Evolutionary conservation across 2,113 vertebrate genomes (phyloP).

Genomic region (Patagioenas fasciata): DNA sequence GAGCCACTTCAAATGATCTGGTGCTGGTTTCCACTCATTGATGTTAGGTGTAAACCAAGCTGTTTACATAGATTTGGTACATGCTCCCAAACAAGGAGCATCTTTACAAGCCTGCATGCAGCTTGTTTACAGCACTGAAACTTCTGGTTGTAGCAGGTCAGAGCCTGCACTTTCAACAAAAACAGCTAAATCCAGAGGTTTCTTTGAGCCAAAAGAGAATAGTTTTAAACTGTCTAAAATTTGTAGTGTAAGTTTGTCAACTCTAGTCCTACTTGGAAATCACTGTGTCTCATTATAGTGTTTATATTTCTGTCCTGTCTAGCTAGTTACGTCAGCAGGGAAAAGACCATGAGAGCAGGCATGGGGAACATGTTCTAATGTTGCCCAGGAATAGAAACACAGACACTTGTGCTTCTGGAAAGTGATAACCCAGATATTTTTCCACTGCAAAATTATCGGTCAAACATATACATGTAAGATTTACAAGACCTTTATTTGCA

Average conservation of each 20-base stretch:
- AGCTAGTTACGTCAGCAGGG: not conserved
- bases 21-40: not conserved
- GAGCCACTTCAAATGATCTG: not conserved
- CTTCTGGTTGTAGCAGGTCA: not conserved
- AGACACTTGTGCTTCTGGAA: not conserved
- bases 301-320: not conserved
- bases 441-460: not conserved
- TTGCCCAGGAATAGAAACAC: not conserved
- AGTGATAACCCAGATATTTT: not conserved
- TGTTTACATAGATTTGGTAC: not conserved
- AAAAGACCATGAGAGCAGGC: not conserved
- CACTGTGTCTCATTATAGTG: not conserved
- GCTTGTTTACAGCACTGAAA: not conserved
- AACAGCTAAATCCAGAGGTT: not conserved
- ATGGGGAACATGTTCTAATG: accelerated
- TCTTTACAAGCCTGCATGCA: not conserved
- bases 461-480: not conserved
- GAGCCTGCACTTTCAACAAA: not conserved
- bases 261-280: not conserved
- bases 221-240: not conserved
- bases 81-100: not conserved
- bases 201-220: not conserved
- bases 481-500: not conserved
- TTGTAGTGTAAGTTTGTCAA: not conserved
- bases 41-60: not conserved